Conservation (phyloP, 1,140 invertebrate species). For the Drosophila dunni region DNA sequence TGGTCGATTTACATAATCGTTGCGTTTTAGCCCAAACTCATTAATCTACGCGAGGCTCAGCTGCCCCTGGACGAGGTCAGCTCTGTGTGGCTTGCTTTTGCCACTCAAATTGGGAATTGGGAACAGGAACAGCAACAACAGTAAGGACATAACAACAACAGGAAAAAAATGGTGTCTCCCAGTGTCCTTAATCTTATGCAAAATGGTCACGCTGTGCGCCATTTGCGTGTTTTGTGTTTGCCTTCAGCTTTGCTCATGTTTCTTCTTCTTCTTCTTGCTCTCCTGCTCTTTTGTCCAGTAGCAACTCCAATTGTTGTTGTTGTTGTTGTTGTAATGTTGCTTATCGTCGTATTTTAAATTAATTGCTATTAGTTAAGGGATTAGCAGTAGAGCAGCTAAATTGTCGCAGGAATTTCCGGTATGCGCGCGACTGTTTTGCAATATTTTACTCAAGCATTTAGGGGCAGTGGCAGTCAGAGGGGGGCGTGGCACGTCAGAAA, state of each 20-base stretch:
- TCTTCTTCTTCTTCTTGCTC: slow-evolving; percentile 13
- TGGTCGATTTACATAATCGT: slow-evolving; percentile 81
- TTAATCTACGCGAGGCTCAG: slow-evolving; percentile 69
- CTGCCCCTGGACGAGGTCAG: slow-evolving; percentile 25
- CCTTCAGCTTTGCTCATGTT: slow-evolving; percentile 45
- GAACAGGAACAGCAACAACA: slow-evolving; percentile 9
- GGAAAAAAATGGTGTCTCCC: slow-evolving; percentile 62
- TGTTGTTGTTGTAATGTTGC: slow-evolving; percentile 58
- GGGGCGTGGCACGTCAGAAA: background rate
- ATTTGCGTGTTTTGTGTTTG: slow-evolving; percentile 72
- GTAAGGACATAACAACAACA: no score
- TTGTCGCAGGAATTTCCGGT: slow-evolving; percentile 83
- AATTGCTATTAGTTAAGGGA: slow-evolving; percentile 84
- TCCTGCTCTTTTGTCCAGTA: slow-evolving; percentile 1
- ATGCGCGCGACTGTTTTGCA: slow-evolving; percentile 65
- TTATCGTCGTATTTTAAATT: slow-evolving; percentile 83
- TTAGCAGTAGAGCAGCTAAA: slow-evolving; percentile 77
- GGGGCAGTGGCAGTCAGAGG: background rate
- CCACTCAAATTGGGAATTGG: slow-evolving; percentile 5
- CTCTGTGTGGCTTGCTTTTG: slow-evolving; percentile 6
- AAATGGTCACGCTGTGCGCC: slow-evolving; percentile 81
- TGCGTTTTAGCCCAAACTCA: slow-evolving; percentile 78
- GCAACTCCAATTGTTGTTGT: slow-evolving; percentile 16
- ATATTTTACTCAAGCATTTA: slow-evolving; percentile 72
- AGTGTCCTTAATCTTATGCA: slow-evolving; percentile 82